Base-by-base conservation (phyloP, 1,140 invertebrate genomes). In the Belonocnema kinseyi region DNA sequence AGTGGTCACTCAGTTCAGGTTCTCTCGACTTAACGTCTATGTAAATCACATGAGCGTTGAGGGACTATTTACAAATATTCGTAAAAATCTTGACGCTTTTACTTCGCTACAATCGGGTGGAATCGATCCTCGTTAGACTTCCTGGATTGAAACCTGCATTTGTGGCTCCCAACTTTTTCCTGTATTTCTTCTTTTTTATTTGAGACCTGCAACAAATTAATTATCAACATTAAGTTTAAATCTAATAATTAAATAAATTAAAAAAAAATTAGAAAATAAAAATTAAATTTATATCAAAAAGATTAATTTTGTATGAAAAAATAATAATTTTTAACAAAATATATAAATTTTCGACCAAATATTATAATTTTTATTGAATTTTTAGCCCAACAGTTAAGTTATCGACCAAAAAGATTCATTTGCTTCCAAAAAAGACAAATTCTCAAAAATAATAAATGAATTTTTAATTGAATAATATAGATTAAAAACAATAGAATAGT, bases 71-170 rank as follows among this genome's bases (percentile, higher is more conserved):
- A 82, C 79, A 82, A 80, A 73, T 92, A 76, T 89, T 94, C 85
- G 93, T 95, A 80, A 96, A 95, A 95, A 95, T 96, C 51, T 96
- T 95, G 85, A 94, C 95, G 13, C 66, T 70, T 50, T 46, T 12
- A 72, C 14, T 53, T 53, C 74, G 82, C 81, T 91, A 91, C 86
- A 91, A 89, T 84, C 85, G 85, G 12, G 90, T 91, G 5, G 87
- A 90, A 52, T 91, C 90, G 52, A 91, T 88, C 78, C 85, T 89
- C 50, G 86, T 85, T 33, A 91, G 78, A 78, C 89, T 91, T 7
- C 86, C 89, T n/a, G 86, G 88, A 77, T 87, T 84, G 74, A 89
- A 91, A 8, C 86, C 90, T 6, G 86, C 86, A 50, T 91, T 91
- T n/a, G 86, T 85, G 2, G 85, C 81, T 3, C 89, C 90, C 0